These are phyloP conservation scores for Avahi laniger DNA, from an alignment of 2,797 vertebrate genomes.

Conservation along the genomic window DNA sequence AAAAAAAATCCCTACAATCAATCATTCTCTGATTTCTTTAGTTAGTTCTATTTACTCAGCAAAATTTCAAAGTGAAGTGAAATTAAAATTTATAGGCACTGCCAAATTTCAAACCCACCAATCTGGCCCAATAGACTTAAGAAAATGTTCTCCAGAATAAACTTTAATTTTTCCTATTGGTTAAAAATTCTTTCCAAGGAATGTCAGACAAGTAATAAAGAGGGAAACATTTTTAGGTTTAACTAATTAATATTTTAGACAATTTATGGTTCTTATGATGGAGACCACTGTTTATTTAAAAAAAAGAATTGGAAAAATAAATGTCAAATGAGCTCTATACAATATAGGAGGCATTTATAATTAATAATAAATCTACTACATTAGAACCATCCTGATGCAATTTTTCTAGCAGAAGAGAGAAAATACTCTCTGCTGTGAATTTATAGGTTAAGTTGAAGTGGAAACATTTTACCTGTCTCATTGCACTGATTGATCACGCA, in stretches of 20 bases:
- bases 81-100: conserved; percentile 63
- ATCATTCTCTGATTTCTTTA: conserved; percentile 56
- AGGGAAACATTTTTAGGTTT: conserved; percentile 53
- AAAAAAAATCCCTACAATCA: conserved; percentile 56
- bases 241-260: conserved; percentile 68
- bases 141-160: conserved; percentile 63
- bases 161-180: conserved; percentile 62
- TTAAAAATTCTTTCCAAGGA: conserved; percentile 70
- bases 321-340: background rate
- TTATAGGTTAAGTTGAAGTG: background rate
- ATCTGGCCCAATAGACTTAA: conserved; percentile 54
- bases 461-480: background rate
- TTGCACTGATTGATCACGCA: background rate
- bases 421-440: background rate
- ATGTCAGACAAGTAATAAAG: conserved; percentile 49
- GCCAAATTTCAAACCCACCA: conserved; percentile 61
- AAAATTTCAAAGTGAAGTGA: conserved; percentile 69
- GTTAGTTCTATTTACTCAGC: conserved; percentile 51
- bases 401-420: background rate
- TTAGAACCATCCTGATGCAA: background rate
- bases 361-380: background rate
- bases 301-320: conserved; percentile 29
- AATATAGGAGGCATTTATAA: background rate
- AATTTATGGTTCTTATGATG: conserved; percentile 44
- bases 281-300: conserved; percentile 35